These are phyloP conservation scores for Serinus canaria DNA, from an alignment of 2,113 vertebrate species.

Conservation along the genomic window DNA sequence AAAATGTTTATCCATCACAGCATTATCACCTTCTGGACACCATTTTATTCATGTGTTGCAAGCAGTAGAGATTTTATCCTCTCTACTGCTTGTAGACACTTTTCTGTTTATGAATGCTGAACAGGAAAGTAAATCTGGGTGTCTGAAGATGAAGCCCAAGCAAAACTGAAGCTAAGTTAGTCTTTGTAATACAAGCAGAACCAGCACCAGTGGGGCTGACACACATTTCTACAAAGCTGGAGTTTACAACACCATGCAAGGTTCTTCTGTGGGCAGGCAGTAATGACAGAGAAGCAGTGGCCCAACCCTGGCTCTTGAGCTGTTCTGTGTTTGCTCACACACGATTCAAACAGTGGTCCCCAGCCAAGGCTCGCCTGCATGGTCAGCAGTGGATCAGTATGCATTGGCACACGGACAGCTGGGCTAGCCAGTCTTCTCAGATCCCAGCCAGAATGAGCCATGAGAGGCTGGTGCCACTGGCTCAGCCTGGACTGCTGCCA, in stretches of 20 bases:
- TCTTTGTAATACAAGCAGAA: background rate
- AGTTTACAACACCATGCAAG: background rate
- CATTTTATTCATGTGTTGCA: background rate
- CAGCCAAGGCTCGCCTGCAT: rapidly evolving
- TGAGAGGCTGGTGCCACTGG: background rate
- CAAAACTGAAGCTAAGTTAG: background rate
- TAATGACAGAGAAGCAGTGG: background rate
- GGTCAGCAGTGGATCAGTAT: background rate
- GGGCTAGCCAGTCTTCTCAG: background rate
- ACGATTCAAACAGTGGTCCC: background rate
- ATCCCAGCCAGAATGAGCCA: background rate
- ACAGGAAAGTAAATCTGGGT: background rate
- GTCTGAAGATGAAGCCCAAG: background rate
- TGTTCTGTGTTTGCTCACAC: background rate
- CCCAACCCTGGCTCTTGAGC: background rate
- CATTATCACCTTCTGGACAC: background rate
- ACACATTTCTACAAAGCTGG: background rate
- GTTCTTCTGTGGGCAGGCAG: background rate
- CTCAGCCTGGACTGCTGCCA: background rate
- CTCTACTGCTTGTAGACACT: background rate
- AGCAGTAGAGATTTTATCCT: background rate
- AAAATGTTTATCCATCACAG: background rate
- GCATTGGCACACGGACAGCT: background rate
- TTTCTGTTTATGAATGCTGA: background rate
- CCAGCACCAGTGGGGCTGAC: background rate